These are phyloP conservation scores for Delia radicum DNA, from an alignment of 1,140 invertebrate genomes.

Conservation along the genomic window DNA sequence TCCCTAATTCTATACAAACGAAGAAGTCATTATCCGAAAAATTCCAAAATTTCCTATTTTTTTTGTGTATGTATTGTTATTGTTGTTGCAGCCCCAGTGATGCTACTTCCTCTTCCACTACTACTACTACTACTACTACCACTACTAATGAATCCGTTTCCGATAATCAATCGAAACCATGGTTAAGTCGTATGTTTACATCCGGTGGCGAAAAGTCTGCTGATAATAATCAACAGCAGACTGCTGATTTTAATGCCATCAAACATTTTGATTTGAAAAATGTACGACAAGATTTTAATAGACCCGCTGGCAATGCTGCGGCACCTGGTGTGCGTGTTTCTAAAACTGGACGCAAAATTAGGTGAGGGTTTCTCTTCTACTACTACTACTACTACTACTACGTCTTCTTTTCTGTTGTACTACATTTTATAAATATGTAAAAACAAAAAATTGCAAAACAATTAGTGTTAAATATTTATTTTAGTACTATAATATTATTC, in stretches of 20 bases:
- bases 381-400: constrained; percentile 11
- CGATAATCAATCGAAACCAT: constrained; percentile 48
- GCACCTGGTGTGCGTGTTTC: constrained; percentile 43
- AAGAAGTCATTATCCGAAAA: too few relatives aligned
- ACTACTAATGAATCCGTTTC: constrained; percentile 47
- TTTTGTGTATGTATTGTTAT: constrained; percentile 32
- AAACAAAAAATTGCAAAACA: not conserved
- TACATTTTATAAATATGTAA: not conserved
- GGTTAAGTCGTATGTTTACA: constrained; percentile 54
- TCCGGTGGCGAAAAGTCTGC: constrained; percentile 33
- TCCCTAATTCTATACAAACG: too few relatives aligned
- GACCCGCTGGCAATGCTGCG: constrained; percentile 45
- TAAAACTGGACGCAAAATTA: constrained; percentile 56
- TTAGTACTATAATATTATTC: not conserved
- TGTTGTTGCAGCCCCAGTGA: constrained; percentile 55
- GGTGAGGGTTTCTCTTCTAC: constrained; percentile 46
- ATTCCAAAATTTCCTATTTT: not conserved
- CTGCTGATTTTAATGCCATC: constrained; percentile 44
- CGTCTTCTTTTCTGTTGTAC: not conserved
- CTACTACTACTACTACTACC: constrained; percentile 43
- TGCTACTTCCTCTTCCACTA: constrained; percentile 49
- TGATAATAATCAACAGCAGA: constrained; percentile 22
- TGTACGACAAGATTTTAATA: constrained; percentile 53
- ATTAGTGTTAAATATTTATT: not conserved
- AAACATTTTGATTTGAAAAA: constrained; percentile 54